Percentiles rank a stretch among this genome's conserved stretches.
These are phyloP conservation scores for Gastrophryne carolinensis DNA, from an alignment of 2,797 vertebrate genomes.

Conservation along the genomic window DNA sequence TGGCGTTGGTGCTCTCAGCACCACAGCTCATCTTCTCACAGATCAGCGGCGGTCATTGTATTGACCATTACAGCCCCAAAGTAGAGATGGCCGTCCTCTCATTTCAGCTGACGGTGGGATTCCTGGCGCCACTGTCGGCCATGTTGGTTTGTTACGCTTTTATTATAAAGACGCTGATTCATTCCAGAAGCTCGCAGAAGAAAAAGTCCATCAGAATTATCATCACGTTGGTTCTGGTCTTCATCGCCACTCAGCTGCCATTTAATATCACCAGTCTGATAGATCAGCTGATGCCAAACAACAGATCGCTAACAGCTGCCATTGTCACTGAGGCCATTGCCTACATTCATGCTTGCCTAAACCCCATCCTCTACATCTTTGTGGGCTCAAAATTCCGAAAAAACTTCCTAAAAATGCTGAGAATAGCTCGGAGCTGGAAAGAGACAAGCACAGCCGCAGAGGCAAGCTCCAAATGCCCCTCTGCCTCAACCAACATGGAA, in stretches of 20 bases:
- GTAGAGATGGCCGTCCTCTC: slow-evolving; percentile 41
- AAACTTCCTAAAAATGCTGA: slow-evolving; percentile 62
- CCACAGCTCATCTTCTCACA: slow-evolving; percentile 59
- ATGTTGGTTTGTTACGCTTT: slow-evolving; percentile 62
- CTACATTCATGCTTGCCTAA: slow-evolving; percentile 66
- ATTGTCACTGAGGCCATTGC: slow-evolving; percentile 59
- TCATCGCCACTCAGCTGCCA: slow-evolving; percentile 63
- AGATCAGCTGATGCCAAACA: not conserved
- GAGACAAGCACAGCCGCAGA: slow-evolving; percentile 46
- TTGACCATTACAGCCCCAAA: not conserved
- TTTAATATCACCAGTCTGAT: slow-evolving; percentile 59
- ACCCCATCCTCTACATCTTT: slow-evolving; percentile 68
- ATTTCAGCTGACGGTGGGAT: slow-evolving; percentile 58
- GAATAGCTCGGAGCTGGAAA: slow-evolving; percentile 39
- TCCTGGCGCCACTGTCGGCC: slow-evolving; percentile 60
- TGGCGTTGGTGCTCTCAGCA: slow-evolving; percentile 56
- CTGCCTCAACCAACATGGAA: slow-evolving; percentile 54
- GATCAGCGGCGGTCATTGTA: not conserved
- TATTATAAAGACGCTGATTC: slow-evolving; percentile 62
- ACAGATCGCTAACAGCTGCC: slow-evolving; percentile 13
- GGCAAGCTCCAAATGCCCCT: slow-evolving; percentile 59
- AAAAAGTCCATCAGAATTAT: slow-evolving; percentile 66
- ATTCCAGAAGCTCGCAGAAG: slow-evolving; percentile 58
- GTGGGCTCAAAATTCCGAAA: slow-evolving; percentile 64
- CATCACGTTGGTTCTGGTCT: slow-evolving; percentile 57